A percentile compares a stretch with the other conserved stretches of the same genome.
phyloP scores from a whole-genome alignment of 2,888 invertebrate species.

The Dryadula phaetusa region DNA sequence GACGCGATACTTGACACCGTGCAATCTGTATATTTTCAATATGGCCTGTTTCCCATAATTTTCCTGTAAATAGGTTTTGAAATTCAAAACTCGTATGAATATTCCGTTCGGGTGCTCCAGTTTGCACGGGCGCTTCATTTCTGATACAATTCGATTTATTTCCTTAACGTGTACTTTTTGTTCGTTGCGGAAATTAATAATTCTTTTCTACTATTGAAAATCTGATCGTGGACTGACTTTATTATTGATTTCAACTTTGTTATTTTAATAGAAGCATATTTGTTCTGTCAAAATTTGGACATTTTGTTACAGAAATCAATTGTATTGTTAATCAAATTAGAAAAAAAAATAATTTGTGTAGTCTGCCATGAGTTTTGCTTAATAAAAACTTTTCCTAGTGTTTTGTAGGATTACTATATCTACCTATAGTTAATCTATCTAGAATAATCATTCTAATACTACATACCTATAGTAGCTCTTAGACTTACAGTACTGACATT shows the following conservation, averaged over 20 bases:
- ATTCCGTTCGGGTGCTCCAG: constrained; percentile 49
- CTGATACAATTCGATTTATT: constrained; percentile 44
- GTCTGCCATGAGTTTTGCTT: too few relatives aligned
- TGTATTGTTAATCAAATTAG: too few relatives aligned
- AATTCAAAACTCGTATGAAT: constrained; percentile 54
- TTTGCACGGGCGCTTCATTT: constrained; percentile 39
- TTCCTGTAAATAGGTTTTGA: constrained; percentile 64
- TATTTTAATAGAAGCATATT: not conserved
- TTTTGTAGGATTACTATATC: too few relatives aligned
- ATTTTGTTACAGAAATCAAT: too few relatives aligned
- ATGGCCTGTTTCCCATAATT: constrained; percentile 72
- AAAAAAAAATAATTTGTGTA: too few relatives aligned
- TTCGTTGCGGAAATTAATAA: constrained; percentile 31
- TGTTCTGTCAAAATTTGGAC: too few relatives aligned
- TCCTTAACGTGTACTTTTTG: constrained; percentile 27
- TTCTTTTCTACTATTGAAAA: constrained; percentile 21
- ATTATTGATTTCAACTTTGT: not conserved
- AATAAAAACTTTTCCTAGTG: too few relatives aligned
- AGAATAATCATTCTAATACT: too few relatives aligned
- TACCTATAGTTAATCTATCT: too few relatives aligned
- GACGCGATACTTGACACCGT: constrained; percentile 60
- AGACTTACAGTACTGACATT: too few relatives aligned
- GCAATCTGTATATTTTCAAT: constrained; percentile 59
- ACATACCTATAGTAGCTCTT: too few relatives aligned
- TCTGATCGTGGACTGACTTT: constrained; percentile 16